Percentiles rank a stretch among this genome's conserved stretches.
These are phyloP conservation scores for Gymnopithys bicolor DNA, from an alignment of 2,797 vertebrate species.

Conservation along the genomic window DNA sequence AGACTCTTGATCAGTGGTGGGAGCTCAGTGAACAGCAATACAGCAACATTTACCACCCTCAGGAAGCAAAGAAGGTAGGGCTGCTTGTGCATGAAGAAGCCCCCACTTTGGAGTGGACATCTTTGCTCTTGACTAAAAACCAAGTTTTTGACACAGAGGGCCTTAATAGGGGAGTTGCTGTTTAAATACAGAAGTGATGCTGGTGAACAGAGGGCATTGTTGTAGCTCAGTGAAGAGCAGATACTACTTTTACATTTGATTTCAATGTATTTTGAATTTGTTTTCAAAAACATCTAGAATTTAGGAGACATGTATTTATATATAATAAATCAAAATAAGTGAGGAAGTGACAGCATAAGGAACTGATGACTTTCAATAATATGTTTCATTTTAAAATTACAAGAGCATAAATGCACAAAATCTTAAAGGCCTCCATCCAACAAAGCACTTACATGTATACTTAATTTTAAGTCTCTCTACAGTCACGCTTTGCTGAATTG, in stretches of 20 bases:
- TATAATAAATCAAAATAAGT: conserved; percentile 37
- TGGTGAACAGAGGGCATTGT: not conserved
- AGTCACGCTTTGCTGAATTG: conserved; percentile 62
- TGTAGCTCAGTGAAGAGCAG: not conserved
- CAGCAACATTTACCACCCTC: not conserved
- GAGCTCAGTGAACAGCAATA: not conserved
- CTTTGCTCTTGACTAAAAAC: not conserved
- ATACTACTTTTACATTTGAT: not conserved
- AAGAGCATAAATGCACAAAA: conserved; percentile 44
- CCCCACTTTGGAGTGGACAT: not conserved
- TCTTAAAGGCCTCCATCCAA: conserved; percentile 44
- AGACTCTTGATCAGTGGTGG: not conserved
- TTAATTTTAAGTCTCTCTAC: conserved; percentile 45
- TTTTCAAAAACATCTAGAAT: not conserved
- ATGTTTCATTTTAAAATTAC: conserved; percentile 48
- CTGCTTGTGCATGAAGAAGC: not conserved
- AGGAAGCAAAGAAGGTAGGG: not conserved
- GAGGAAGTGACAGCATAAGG: conserved; percentile 40
- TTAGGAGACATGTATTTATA: not conserved
- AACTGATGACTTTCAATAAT: conserved; percentile 22
- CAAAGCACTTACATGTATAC: conserved; percentile 49
- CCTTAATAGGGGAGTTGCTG: not conserved
- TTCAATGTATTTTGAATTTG: conserved; percentile 6
- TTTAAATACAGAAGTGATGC: not conserved
- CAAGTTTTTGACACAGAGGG: not conserved